phyloP scores from a whole-genome alignment of 2,888 invertebrate genomes.

The Hirudinaria manillensis region DNA sequence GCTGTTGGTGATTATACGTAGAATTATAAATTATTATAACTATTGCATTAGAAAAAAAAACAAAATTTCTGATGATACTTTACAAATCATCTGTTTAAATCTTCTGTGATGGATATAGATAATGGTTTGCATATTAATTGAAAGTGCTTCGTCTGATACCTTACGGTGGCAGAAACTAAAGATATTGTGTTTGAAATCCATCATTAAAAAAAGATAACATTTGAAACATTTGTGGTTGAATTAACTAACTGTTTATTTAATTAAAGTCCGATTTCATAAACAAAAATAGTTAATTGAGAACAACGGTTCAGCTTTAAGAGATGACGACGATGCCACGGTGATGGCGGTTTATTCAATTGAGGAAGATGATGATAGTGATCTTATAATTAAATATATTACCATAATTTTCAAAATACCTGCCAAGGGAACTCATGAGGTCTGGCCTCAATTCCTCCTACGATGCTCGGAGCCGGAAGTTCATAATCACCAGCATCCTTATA shows the following conservation, averaged over 20 bases:
- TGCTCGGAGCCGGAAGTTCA: constrained; percentile 19
- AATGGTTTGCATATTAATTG: too few species aligned
- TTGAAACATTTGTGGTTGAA: too few species aligned
- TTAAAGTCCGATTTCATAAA: too few species aligned
- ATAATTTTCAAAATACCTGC: constrained; percentile 29
- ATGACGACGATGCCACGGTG: too few species aligned
- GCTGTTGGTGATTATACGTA: neutral
- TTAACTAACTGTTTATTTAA: too few species aligned
- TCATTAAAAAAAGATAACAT: too few species aligned
- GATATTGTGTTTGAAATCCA: too few species aligned
- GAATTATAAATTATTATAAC: neutral
- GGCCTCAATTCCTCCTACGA: constrained; percentile 36
- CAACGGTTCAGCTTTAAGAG: too few species aligned
- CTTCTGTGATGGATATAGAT: too few species aligned
- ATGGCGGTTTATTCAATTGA: neutral
- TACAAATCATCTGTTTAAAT: neutral
- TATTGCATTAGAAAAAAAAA: neutral
- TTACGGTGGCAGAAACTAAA: too few species aligned
- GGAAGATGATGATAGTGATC: neutral
- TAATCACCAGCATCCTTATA: constrained; percentile 34
- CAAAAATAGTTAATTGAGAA: too few species aligned
- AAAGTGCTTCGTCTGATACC: too few species aligned
- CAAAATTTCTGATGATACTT: neutral
- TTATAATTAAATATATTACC: neutral
- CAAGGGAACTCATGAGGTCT: constrained; percentile 36